A percentile compares a stretch with the other conserved stretches of the same genome.
These are phyloP conservation scores for Anthoscopus minutus DNA, from an alignment of 2,113 vertebrate species.

Conservation along the genomic window DNA sequence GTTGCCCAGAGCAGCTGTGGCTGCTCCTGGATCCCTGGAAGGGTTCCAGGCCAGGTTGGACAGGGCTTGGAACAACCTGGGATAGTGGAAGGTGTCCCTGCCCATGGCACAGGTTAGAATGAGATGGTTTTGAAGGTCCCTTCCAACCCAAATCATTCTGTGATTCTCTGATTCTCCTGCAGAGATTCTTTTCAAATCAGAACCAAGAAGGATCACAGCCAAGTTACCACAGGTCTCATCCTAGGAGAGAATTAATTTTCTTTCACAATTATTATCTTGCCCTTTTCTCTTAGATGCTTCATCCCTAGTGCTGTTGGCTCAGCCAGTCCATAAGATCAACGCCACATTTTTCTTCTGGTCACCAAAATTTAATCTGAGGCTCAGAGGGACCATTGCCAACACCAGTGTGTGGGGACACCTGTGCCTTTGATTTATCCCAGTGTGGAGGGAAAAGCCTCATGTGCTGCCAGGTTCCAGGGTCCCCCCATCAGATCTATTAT, in stretches of 20 bases:
- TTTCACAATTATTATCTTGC: not conserved
- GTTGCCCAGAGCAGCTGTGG: not conserved
- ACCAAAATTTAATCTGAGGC: not conserved
- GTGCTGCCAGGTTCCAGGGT: not conserved
- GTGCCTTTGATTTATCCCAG: not conserved
- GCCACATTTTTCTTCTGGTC: not conserved
- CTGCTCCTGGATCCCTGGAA: not conserved
- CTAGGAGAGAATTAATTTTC: not conserved
- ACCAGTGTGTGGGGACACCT: not conserved
- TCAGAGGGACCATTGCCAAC: not conserved
- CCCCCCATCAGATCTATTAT: slow-evolving; percentile 12
- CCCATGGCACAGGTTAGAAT: not conserved
- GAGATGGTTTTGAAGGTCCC: accelerated
- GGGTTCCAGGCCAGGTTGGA: accelerated
- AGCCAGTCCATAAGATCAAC: accelerated
- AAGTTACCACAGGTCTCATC: not conserved
- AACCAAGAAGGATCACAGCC: not conserved
- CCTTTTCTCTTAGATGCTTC: not conserved
- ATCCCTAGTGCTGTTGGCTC: not conserved
- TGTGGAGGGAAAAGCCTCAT: not conserved
- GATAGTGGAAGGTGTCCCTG: not conserved
- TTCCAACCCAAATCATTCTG: not conserved
- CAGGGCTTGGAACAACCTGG: accelerated
- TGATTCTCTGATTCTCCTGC: not conserved
- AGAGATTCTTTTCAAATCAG: not conserved